Percentiles rank a stretch among this genome's conserved stretches.
phyloP scores from a whole-genome alignment of 2,797 vertebrate genomes.

The Coreius guichenoti region DNA sequence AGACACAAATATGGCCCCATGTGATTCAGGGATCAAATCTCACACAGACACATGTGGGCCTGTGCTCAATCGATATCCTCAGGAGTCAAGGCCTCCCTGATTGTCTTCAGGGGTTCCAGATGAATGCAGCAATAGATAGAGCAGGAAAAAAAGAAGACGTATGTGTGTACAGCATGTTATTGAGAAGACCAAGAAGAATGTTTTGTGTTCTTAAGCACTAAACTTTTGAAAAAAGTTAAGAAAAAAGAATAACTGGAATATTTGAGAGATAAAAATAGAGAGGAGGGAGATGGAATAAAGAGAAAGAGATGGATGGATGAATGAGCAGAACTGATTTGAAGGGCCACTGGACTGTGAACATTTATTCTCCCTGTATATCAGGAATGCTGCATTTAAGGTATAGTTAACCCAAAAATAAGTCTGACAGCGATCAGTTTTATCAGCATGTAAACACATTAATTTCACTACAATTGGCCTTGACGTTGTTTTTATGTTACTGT shows the following conservation, averaged over 20 bases:
- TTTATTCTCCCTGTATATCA: background rate
- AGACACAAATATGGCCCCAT: conserved; percentile 5
- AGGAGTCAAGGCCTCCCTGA: conserved; percentile 30
- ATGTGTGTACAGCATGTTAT: background rate
- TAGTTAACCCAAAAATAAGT: background rate
- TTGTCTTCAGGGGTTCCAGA: conserved; percentile 33
- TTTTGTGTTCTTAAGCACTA: background rate
- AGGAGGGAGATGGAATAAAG: conserved; percentile 9
- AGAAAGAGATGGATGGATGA: conserved; percentile 18
- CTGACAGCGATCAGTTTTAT: background rate
- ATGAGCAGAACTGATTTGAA: conserved; percentile 8
- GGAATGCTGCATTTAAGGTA: background rate
- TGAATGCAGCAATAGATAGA: background rate
- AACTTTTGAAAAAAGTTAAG: background rate
- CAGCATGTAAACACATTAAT: background rate
- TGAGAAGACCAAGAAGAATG: background rate
- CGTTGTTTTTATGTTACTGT: too few species aligned
- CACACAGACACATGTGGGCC: conserved; percentile 10
- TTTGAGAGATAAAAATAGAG: background rate
- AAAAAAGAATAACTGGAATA: background rate
- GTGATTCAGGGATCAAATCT: conserved; percentile 22
- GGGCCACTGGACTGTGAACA: background rate
- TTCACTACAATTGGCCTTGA: background rate
- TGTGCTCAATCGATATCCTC: conserved; percentile 32
- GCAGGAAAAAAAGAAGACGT: background rate